phyloP scores from a whole-genome alignment of 1,140 invertebrate species.

The Ceratosolen fusciceps region DNA sequence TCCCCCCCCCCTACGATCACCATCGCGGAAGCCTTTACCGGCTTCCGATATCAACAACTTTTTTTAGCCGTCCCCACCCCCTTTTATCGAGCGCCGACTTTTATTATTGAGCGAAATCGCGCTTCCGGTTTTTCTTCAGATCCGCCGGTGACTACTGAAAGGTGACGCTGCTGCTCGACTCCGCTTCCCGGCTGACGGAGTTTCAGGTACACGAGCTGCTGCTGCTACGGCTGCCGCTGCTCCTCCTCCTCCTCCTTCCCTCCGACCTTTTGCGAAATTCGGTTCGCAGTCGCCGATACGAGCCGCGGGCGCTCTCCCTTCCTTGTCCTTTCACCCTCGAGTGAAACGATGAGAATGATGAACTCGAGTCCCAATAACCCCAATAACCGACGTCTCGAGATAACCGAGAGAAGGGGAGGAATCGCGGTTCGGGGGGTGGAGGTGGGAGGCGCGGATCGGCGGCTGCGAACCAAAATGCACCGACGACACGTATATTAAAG shows the following conservation, averaged over 20 bases:
- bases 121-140: slow-evolving; percentile 43
- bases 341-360: too few species aligned
- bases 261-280: slow-evolving; percentile 30
- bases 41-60: neutral
- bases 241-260: too few species aligned
- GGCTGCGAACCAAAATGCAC: too few species aligned
- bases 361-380: too few species aligned
- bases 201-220: too few species aligned
- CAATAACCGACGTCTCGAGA: too few species aligned
- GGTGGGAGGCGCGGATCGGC: too few species aligned
- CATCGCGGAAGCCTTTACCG: neutral
- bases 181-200: slow-evolving; percentile 20
- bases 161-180: too few species aligned
- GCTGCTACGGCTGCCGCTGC: too few species aligned
- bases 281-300: neutral
- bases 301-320: slow-evolving; percentile 13
- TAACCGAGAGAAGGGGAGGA: too few species aligned
- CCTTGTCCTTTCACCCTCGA: neutral
- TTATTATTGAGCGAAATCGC: slow-evolving; percentile 26
- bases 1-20: neutral
- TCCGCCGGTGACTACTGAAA: slow-evolving; percentile 16
- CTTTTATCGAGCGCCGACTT: neutral
- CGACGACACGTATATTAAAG: neutral
- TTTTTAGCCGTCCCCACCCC: neutral
- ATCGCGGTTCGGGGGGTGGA: too few species aligned